Evolutionary conservation across 2,888 invertebrate genomes (phyloP).

Genomic region (Abrostola tripartita): DNA sequence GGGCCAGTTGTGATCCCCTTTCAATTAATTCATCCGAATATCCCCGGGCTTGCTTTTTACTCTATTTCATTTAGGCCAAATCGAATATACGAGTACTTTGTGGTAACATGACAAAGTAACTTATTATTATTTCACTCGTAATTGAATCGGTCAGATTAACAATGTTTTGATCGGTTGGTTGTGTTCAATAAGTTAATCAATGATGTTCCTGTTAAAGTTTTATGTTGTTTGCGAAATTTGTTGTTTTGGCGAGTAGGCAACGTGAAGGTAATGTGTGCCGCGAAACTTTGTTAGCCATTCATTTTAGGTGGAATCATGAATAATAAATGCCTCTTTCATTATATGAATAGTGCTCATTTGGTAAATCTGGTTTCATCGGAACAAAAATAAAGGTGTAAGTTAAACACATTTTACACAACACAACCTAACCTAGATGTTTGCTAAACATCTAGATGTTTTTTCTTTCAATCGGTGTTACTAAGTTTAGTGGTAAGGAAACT

Average conservation of each 20-base stretch:
- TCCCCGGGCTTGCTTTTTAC: constrained; percentile 69
- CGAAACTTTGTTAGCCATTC: too few species aligned
- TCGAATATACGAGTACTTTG: constrained; percentile 59
- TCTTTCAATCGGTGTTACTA: too few species aligned
- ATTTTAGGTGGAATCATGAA: too few species aligned
- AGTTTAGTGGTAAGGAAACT: too few species aligned
- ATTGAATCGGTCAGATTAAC: constrained; percentile 18
- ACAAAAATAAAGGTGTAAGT: too few species aligned
- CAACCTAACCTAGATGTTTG: too few species aligned
- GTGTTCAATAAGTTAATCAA: not conserved
- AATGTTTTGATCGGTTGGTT: constrained; percentile 10
- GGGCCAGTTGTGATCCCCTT: constrained; percentile 76
- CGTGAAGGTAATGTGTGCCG: too few species aligned
- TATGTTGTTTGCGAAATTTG: not conserved
- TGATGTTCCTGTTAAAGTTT: not conserved
- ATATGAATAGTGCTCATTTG: too few species aligned
- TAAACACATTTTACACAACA: too few species aligned
- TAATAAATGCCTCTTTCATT: too few species aligned
- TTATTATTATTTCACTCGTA: constrained; percentile 22
- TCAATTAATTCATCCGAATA: constrained; percentile 77
- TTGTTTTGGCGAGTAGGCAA: not conserved
- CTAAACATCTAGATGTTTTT: too few species aligned
- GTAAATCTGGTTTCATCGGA: too few species aligned
- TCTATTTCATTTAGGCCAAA: constrained; percentile 67
- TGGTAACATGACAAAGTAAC: constrained; percentile 48